These are phyloP conservation scores for Sciurus niger DNA, from an alignment of 2,113 vertebrate species.

Conservation along the genomic window DNA sequence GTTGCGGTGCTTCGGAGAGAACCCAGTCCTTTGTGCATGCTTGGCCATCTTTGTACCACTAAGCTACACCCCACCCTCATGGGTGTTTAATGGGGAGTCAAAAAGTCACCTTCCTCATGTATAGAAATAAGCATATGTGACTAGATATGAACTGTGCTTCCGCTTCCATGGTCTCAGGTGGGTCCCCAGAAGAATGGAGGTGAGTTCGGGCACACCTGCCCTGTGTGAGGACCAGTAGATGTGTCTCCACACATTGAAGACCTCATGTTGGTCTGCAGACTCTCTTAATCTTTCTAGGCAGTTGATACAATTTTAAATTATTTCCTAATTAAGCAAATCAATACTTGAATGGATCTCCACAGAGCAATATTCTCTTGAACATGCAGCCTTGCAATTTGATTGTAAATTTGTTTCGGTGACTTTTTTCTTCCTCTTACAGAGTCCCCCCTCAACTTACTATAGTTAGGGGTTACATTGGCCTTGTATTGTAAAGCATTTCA, in stretches of 20 bases:
- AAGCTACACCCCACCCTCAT: neutral
- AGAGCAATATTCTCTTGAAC: conserved; percentile 44
- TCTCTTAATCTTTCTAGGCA: neutral
- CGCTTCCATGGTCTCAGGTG: neutral
- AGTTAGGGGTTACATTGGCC: neutral
- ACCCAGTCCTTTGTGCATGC: neutral
- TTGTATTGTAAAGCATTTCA: conserved; percentile 16
- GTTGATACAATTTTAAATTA: neutral
- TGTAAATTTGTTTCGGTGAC: neutral
- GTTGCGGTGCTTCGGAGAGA: neutral
- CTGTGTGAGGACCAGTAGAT: rapidly evolving
- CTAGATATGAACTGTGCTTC: neutral
- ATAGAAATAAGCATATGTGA: neutral
- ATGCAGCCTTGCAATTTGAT: neutral
- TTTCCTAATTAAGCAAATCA: neutral
- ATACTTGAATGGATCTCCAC: neutral
- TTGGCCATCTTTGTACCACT: neutral
- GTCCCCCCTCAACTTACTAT: neutral
- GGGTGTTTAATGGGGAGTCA: neutral
- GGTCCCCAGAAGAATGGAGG: neutral
- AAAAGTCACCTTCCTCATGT: neutral
- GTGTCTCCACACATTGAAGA: neutral
- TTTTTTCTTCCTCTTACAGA: neutral
- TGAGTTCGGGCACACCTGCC: rapidly evolving
- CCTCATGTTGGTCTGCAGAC: neutral